phyloP scores from a whole-genome alignment of 53 echinoderm and acorn worm genomes.

The Echinometra lucunter region DNA sequence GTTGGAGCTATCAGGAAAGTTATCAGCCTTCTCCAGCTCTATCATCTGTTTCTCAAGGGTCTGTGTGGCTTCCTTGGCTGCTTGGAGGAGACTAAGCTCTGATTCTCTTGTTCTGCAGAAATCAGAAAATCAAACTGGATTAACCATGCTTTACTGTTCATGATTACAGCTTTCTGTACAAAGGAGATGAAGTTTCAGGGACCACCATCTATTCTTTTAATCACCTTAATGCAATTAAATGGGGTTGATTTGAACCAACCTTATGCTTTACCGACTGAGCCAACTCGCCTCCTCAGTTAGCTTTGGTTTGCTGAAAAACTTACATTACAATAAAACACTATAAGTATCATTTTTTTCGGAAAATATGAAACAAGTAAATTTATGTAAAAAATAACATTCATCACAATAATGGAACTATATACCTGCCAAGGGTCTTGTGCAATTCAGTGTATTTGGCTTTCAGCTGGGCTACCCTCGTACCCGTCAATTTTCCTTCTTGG shows the following conservation, averaged over 20 bases:
- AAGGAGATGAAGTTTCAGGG: background rate
- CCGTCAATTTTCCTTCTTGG: constrained; percentile 91
- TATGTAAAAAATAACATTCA: too few species aligned
- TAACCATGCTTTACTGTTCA: background rate
- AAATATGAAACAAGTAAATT: too few species aligned
- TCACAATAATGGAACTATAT: constrained; percentile 31
- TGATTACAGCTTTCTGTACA: background rate
- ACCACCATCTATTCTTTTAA: too few species aligned
- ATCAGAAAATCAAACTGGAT: background rate
- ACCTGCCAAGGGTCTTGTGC: constrained; percentile 93
- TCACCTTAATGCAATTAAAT: too few species aligned
- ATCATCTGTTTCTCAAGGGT: constrained; percentile 83
- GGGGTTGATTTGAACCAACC: too few species aligned
- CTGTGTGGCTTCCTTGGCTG: constrained; percentile 88
- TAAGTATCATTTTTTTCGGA: too few species aligned
- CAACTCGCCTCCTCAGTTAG: too few species aligned
- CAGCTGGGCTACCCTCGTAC: constrained; percentile 96
- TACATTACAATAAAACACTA: too few species aligned
- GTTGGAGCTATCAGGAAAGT: constrained; percentile 97
- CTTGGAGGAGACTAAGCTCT: constrained; percentile 84
- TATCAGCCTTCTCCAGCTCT: constrained; percentile 95
- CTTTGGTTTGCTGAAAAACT: too few species aligned
- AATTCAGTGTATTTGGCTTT: constrained; percentile 98
- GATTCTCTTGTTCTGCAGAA: constrained; percentile 89
- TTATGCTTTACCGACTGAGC: too few species aligned